Percentiles rank a stretch among this genome's conserved stretches.
These are phyloP conservation scores for Sesamia nonagrioides DNA, from an alignment of 1,140 invertebrate genomes.

Conservation along the genomic window DNA sequence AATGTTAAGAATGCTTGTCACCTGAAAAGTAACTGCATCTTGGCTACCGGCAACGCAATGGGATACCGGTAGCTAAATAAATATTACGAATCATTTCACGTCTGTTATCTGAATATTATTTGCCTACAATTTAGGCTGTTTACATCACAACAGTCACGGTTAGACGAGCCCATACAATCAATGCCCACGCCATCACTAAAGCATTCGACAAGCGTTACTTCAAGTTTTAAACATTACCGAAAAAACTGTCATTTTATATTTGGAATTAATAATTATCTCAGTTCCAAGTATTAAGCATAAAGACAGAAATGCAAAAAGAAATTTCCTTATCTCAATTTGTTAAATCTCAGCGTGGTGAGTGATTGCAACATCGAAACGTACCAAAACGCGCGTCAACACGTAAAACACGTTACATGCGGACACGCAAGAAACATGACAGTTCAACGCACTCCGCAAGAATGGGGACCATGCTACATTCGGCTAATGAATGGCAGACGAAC, in stretches of 20 bases:
- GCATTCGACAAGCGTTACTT: constrained; percentile 11
- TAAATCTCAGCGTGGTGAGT: constrained; percentile 17
- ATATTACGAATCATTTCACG: constrained; percentile 24
- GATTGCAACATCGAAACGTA: constrained; percentile 66
- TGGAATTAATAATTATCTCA: background rate
- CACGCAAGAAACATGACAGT: constrained; percentile 72
- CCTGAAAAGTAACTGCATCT: background rate
- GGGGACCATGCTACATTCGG: constrained; percentile 77
- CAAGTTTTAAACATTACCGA: constrained; percentile 18
- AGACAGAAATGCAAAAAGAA: constrained; percentile 8
- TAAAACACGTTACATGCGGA: constrained; percentile 74
- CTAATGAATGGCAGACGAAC: constrained; percentile 83
- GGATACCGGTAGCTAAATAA: constrained; percentile 24
- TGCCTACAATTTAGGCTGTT: constrained; percentile 1
- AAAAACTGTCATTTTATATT: constrained; percentile 1
- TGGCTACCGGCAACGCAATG: background rate
- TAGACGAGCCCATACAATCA: constrained; percentile 1
- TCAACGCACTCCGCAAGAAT: constrained; percentile 82
- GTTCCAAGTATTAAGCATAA: background rate
- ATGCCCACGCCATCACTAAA: constrained; percentile 14
- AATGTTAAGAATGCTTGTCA: background rate
- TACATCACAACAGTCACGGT: constrained; percentile 22
- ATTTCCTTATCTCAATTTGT: constrained; percentile 34
- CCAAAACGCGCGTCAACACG: constrained; percentile 66
- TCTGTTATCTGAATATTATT: background rate